phyloP scores from a whole-genome alignment of 2,888 invertebrate species.

The Marronus borbonicus region DNA sequence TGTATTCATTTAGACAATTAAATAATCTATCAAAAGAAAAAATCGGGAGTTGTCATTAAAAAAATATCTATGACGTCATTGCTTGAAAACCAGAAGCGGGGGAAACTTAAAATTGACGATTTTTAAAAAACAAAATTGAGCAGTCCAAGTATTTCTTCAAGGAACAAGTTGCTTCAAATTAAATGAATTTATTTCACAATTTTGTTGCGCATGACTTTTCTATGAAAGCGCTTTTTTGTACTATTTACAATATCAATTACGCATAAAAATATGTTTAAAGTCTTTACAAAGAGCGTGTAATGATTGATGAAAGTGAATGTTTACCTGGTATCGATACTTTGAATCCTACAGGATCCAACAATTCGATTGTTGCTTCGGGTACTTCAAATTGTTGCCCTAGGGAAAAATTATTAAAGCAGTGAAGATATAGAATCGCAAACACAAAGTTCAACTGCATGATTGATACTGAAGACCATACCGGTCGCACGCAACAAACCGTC shows the following conservation, averaged over 20 bases:
- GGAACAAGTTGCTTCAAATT: too few species aligned
- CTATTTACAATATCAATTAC: not conserved
- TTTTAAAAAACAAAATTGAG: too few species aligned
- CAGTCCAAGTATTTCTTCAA: too few species aligned
- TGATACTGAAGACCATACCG: not conserved
- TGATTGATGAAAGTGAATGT: slow-evolving; percentile 47
- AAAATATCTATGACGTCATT: too few species aligned
- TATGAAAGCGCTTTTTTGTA: not conserved
- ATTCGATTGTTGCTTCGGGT: slow-evolving; percentile 74
- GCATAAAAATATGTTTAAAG: not conserved
- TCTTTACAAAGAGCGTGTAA: too few species aligned
- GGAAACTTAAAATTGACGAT: too few species aligned
- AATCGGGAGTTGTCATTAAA: too few species aligned
- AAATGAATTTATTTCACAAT: too few species aligned
- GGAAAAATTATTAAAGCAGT: not conserved
- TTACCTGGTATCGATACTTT: slow-evolving; percentile 77
- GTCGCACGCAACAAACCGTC: not conserved
- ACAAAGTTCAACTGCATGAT: slow-evolving; percentile 14
- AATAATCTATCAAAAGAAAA: too few species aligned
- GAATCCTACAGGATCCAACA: slow-evolving; percentile 75
- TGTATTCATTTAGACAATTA: too few species aligned
- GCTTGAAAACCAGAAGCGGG: too few species aligned
- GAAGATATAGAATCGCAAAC: not conserved
- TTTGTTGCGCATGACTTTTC: too few species aligned
- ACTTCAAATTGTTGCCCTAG: slow-evolving; percentile 64